Conservation (phyloP, 2,797 vertebrate genomes). For the Sternarchorhynchus goeldii region DNA sequence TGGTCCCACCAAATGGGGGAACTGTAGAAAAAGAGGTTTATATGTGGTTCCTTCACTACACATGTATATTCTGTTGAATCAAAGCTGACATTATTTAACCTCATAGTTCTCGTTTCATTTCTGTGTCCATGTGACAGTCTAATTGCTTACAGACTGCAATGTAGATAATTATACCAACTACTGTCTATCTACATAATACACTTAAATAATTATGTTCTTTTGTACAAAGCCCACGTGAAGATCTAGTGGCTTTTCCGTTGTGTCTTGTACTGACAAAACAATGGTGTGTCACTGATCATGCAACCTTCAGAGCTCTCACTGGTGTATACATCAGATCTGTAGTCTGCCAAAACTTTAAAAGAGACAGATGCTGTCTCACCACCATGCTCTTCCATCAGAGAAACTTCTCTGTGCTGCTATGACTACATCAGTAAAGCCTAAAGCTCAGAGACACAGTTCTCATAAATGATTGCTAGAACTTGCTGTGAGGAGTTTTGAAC, state of each 20-base stretch:
- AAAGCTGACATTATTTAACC: no score
- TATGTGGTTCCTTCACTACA: background rate
- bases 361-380: no score
- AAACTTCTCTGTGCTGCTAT: background rate
- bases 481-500: constrained; percentile 5
- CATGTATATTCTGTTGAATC: constrained; percentile 21
- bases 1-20: no score
- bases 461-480: constrained; percentile 14
- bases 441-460: background rate
- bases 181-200: background rate
- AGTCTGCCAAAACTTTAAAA: background rate
- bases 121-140: background rate
- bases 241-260: background rate
- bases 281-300: background rate
- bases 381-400: background rate
- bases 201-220: constrained; percentile 4
- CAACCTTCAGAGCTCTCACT: background rate
- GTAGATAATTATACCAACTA: background rate
- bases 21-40: no score
- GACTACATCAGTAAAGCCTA: no score
- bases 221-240: background rate
- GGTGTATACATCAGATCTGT: background rate
- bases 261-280: constrained; percentile 4
- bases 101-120: constrained; percentile 14
- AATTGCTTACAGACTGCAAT: background rate